Percentiles rank a stretch among this genome's conserved stretches.
These are phyloP conservation scores for Zaprionus ghesquierei DNA, from an alignment of 1,140 invertebrate species.

Conservation along the genomic window DNA sequence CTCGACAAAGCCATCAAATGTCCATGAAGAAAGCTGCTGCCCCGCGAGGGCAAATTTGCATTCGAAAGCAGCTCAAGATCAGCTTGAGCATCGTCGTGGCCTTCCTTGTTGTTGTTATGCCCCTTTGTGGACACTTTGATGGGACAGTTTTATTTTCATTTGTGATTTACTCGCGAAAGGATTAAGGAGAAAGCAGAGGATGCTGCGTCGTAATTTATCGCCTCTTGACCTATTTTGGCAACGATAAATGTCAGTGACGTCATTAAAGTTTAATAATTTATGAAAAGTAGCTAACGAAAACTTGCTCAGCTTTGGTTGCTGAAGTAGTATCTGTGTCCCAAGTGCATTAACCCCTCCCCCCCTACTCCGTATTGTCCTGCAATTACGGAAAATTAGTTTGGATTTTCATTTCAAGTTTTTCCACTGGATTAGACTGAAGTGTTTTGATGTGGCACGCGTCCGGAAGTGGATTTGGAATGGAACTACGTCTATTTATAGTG, in stretches of 20 bases:
- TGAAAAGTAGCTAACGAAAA: slow-evolving; percentile 43
- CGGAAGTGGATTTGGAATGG: slow-evolving; percentile 53
- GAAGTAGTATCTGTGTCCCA: background rate
- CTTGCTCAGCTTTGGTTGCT: slow-evolving; percentile 6
- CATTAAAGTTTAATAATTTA: slow-evolving; percentile 79
- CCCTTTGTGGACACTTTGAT: slow-evolving; percentile 73
- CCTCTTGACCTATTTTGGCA: slow-evolving; percentile 78
- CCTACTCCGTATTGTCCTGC: slow-evolving; percentile 34
- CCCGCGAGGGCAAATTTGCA: slow-evolving; percentile 51
- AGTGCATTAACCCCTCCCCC: slow-evolving; percentile 3
- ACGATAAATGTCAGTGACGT: slow-evolving; percentile 76
- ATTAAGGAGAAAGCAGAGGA: slow-evolving; percentile 47
- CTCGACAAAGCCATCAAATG: slow-evolving; percentile 68
- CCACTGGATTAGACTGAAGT: slow-evolving; percentile 22
- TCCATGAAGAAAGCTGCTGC: slow-evolving; percentile 58
- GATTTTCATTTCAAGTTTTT: slow-evolving; percentile 63
- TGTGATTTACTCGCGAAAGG: slow-evolving; percentile 73
- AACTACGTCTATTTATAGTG: background rate
- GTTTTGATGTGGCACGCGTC: slow-evolving; percentile 57
- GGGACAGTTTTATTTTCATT: slow-evolving; percentile 80
- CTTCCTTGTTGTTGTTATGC: slow-evolving; percentile 36
- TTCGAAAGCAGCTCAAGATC: slow-evolving; percentile 68
- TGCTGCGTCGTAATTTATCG: slow-evolving; percentile 66
- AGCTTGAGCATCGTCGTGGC: slow-evolving; percentile 1
- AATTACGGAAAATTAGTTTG: slow-evolving; percentile 72